These are phyloP conservation scores for Chromis chromis DNA, from an alignment of 2,797 vertebrate genomes.

Conservation along the genomic window DNA sequence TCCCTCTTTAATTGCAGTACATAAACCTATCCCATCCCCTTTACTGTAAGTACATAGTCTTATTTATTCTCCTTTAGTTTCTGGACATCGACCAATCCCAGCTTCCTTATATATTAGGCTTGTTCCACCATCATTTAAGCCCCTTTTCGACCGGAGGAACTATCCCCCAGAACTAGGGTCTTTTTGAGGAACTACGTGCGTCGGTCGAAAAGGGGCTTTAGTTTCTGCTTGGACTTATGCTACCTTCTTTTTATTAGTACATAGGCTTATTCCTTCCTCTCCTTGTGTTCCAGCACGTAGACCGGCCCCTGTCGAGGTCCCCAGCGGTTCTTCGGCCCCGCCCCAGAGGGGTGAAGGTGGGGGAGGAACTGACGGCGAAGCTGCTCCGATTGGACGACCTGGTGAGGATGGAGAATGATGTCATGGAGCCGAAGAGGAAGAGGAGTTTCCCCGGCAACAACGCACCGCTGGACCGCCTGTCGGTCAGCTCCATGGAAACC, in stretches of 20 bases:
- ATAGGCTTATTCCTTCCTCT: neutral
- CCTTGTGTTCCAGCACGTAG: constrained; percentile 69
- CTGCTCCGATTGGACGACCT: constrained; percentile 84
- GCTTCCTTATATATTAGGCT: too few species aligned
- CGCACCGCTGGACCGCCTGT: constrained; percentile 90
- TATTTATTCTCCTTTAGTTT: too few species aligned
- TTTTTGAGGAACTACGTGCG: too few species aligned
- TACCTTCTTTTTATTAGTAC: neutral
- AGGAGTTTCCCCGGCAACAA: constrained; percentile 91
- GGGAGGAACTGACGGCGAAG: constrained; percentile 79
- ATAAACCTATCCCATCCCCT: too few species aligned
- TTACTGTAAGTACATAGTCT: too few species aligned
- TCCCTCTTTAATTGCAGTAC: too few species aligned
- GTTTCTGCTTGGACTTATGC: neutral
- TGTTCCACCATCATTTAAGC: too few species aligned
- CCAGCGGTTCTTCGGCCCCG: constrained; percentile 19
- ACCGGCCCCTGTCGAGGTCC: constrained; percentile 50
- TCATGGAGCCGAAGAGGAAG: constrained; percentile 92
- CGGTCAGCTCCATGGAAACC: constrained; percentile 83
- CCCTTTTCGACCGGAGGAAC: too few species aligned
- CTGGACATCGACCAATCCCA: neutral
- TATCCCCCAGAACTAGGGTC: too few species aligned
- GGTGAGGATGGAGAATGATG: constrained; percentile 89
- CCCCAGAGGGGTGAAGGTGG: constrained; percentile 75
- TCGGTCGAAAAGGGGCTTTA: too few species aligned